Evolutionary conservation across 2,113 vertebrate species (phyloP).

Genomic region (Athene noctua): DNA sequence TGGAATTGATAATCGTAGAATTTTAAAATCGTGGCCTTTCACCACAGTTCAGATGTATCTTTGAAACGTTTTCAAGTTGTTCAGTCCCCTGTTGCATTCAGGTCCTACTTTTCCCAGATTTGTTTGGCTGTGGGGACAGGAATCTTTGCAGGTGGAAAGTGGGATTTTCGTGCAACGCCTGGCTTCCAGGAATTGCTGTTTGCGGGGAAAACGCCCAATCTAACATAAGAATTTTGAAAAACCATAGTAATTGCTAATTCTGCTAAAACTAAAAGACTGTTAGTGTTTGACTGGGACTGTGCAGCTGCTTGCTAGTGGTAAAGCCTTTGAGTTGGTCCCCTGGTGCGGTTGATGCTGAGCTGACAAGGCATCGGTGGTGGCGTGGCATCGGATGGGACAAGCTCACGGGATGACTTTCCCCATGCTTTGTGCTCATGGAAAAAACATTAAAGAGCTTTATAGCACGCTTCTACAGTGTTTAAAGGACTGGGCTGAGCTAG

Average conservation of each 20-base stretch:
- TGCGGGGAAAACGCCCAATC: neutral
- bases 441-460: neutral
- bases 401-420: neutral
- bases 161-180: neutral
- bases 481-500: neutral
- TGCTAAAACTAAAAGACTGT: neutral
- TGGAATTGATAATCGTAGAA: neutral
- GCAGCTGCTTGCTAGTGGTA: neutral
- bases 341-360: neutral
- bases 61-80: neutral
- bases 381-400: neutral
- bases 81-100: neutral
- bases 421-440: neutral
- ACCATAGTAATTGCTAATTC: accelerated
- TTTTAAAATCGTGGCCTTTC: neutral
- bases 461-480: neutral
- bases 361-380: neutral
- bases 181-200: neutral
- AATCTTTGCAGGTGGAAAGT: neutral
- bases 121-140: neutral
- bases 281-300: neutral
- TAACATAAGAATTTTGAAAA: neutral
- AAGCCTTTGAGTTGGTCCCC: neutral
- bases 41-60: neutral
- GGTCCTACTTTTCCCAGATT: neutral